These are phyloP conservation scores for Phymorhynchus buccinoides DNA, from an alignment of 1,140 invertebrate species.

Conservation along the genomic window DNA sequence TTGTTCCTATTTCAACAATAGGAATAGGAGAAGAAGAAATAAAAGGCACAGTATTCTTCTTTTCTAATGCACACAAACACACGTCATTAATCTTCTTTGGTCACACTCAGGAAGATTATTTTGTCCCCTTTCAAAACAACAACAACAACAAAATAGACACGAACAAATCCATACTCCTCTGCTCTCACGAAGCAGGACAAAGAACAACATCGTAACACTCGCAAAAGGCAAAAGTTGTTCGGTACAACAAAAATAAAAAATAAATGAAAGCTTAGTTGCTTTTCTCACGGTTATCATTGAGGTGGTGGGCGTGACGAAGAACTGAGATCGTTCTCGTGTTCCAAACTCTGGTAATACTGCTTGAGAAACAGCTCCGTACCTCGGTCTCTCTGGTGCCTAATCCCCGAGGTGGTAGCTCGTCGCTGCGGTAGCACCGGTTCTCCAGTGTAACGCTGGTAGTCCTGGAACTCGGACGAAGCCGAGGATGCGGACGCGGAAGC, in stretches of 20 bases:
- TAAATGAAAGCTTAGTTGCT: no score
- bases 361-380: conserved; percentile 5
- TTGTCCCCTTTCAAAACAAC: no score
- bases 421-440: background rate
- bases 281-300: background rate
- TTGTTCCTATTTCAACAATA: no score
- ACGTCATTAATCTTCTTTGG: background rate
- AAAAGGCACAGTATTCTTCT: background rate
- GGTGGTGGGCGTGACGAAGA: background rate
- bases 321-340: background rate
- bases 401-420: background rate
- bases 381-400: background rate
- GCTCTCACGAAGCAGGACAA: no score
- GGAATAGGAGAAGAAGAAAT: background rate
- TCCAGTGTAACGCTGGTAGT: background rate
- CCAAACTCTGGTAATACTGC: conserved; percentile 17
- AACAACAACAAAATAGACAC: no score
- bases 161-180: no score
- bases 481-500: background rate
- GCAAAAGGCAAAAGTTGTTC: no score
- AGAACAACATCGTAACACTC: no score
- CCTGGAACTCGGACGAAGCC: background rate
- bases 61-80: background rate
- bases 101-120: background rate
- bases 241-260: no score